Conservation (phyloP, 2,797 vertebrate genomes). For the Eupleurogrammus muticus region DNA sequence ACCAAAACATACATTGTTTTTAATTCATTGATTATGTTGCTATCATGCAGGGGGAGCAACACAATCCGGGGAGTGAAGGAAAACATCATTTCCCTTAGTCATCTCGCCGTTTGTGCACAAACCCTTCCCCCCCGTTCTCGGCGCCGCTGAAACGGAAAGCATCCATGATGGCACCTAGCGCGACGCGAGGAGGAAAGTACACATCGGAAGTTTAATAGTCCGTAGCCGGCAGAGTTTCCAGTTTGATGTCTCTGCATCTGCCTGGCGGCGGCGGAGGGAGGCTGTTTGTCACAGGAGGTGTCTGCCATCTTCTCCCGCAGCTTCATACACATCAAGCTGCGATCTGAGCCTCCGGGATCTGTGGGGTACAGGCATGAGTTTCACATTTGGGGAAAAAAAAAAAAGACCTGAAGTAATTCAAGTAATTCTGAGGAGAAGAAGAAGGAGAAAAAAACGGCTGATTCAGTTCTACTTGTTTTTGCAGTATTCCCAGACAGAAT, state of each 20-base stretch:
- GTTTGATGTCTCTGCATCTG: constrained; percentile 64
- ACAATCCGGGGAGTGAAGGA: too few relatives aligned
- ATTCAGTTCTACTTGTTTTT: constrained; percentile 2
- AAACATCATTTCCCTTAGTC: constrained; percentile 3
- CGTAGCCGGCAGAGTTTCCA: constrained; percentile 55
- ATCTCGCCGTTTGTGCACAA: constrained; percentile 20
- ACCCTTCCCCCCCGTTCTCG: constrained; percentile 11
- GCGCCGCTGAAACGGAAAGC: constrained; percentile 31
- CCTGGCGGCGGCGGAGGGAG: constrained; percentile 49
- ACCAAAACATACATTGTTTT: too few relatives aligned
- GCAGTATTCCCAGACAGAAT: constrained; percentile 1
- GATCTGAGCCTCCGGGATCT: constrained; percentile 47
- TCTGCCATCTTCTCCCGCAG: constrained; percentile 47
- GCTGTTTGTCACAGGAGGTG: constrained; percentile 64
- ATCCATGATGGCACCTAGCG: constrained; percentile 36
- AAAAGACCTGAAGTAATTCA: constrained; percentile 32
- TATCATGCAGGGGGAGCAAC: too few relatives aligned
- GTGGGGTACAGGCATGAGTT: constrained; percentile 24
- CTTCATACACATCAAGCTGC: constrained; percentile 55
- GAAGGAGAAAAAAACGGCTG: background rate
- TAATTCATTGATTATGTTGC: too few relatives aligned
- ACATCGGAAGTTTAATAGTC: constrained; percentile 58
- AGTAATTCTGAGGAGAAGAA: constrained; percentile 3
- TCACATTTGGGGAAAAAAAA: constrained; percentile 28
- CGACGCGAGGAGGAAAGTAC: constrained; percentile 44